Evolutionary conservation across 2,113 vertebrate species (phyloP), one percentile per base, ranked within the genome.

Genomic region (Gavialis gangeticus): DNA sequence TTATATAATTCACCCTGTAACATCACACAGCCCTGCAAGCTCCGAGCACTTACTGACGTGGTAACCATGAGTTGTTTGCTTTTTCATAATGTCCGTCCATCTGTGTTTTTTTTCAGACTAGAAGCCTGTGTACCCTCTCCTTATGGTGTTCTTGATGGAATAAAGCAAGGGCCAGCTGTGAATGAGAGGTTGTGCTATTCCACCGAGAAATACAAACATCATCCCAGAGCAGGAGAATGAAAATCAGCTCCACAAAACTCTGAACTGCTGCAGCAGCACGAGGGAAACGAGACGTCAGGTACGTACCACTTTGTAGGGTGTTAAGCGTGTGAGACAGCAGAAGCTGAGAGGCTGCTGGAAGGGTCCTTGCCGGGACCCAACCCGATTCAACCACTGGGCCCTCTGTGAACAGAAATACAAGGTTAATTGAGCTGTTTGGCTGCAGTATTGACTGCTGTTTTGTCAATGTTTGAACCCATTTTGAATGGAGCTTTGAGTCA

Each of bases 401-500:
- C 22, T 12, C 3, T 27, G 19, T 24, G 77, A 77, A 30, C 58
- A 25, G 8, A 24, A 37, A 14, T 24, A 56, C 17, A 11, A 37
- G 54, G 55, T 22, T 66, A 21, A 59, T 34, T 2, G 1, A 54
- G 58, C 6, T 0, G 34, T 5, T 55, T 71, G 5, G 0, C 21
- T 1, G 0, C 77, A 24, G 83, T 1, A 27, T 54, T 62, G 16
- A 2, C 6, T 59, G 67, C 0, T 2, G 82, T 24, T 79, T 24
- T 67, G 62, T 22, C 58, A 46, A 81, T 1, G 18, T 28, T 88
- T 78, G 17, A 67, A 81, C 37, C 27, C 10, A 1, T 37, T 3
- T 37, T 58, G 30, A 83, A 75, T 1, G n/a, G 27, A 10, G 59
- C 84, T 79, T 24, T 67, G n/a, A 25, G 81, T 46, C 37, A 78